Percentiles rank a stretch among this genome's conserved stretches.
phyloP scores from a whole-genome alignment of 2,113 vertebrate species.

The Planiliza haematocheilus region DNA sequence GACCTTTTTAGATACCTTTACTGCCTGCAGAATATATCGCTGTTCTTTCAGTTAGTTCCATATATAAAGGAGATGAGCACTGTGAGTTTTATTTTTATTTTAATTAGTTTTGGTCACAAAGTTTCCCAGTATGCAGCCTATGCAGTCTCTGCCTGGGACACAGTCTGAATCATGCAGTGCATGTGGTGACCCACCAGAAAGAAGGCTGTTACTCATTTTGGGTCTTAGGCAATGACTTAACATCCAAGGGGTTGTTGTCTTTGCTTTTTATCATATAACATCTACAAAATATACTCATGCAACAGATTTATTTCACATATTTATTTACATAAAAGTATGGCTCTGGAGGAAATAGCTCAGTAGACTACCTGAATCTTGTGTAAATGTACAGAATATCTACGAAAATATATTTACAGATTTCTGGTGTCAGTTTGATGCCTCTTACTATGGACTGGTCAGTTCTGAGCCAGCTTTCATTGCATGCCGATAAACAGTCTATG shows the following conservation, averaged over 20 bases:
- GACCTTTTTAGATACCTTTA: slow-evolving; percentile 53
- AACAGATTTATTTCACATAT: not conserved
- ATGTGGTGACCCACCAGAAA: slow-evolving; percentile 53
- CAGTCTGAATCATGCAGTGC: slow-evolving; percentile 36
- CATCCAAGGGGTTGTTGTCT: slow-evolving; percentile 3
- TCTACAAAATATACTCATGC: not conserved
- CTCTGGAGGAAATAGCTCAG: not conserved
- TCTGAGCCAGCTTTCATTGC: no score
- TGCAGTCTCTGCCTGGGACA: slow-evolving; percentile 37
- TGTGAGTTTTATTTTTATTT: slow-evolving; percentile 28
- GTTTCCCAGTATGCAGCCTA: not conserved
- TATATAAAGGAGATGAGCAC: slow-evolving; percentile 15
- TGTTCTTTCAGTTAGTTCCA: not conserved
- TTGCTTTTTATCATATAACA: slow-evolving; percentile 8
- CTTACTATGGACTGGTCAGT: no score
- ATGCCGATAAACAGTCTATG: no score
- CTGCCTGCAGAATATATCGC: slow-evolving; percentile 42
- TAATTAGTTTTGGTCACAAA: not conserved
- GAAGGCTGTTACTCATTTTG: slow-evolving; percentile 49
- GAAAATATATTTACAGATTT: no score
- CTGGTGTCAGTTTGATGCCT: no score
- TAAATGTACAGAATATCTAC: no score
- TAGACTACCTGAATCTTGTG: no score
- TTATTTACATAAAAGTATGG: not conserved
- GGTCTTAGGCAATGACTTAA: slow-evolving; percentile 23